Evolutionary conservation across 2,113 vertebrate genomes (phyloP).

Genomic region (Aplodontia rufa): DNA sequence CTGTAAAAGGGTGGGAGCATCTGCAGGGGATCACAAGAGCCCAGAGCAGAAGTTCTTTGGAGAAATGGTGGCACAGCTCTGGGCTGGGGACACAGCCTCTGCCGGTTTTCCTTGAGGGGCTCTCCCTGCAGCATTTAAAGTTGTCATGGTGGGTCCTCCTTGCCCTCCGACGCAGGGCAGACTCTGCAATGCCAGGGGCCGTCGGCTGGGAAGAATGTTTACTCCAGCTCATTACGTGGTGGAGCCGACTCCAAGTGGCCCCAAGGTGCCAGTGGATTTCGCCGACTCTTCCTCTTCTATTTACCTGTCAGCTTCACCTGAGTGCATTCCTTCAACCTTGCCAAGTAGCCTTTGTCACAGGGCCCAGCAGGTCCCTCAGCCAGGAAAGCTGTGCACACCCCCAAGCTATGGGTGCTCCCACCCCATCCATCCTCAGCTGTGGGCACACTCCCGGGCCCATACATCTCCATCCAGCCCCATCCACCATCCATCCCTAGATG

Average conservation of each 20-base stretch:
- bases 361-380: conserved; percentile 68
- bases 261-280: fast-evolving
- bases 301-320: fast-evolving
- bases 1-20: too few species aligned
- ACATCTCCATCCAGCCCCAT: too few species aligned
- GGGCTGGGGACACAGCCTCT: background rate
- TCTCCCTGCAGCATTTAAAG: background rate
- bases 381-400: background rate
- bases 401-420: fast-evolving
- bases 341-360: fast-evolving
- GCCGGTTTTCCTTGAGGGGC: background rate
- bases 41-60: fast-evolving
- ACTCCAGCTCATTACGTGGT: background rate
- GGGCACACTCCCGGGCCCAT: background rate
- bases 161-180: conserved; percentile 66
- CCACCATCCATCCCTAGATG: too few species aligned
- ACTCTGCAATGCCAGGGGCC: background rate
- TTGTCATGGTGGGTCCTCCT: conserved; percentile 63
- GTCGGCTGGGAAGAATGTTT: conserved; percentile 47
- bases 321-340: conserved; percentile 23
- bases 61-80: background rate
- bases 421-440: too few species aligned
- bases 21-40: background rate
- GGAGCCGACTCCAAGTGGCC: background rate
- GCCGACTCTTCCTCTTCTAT: background rate